Conservation (phyloP, 2,888 invertebrate species). For the Pachliopta kotzebuea region DNA sequence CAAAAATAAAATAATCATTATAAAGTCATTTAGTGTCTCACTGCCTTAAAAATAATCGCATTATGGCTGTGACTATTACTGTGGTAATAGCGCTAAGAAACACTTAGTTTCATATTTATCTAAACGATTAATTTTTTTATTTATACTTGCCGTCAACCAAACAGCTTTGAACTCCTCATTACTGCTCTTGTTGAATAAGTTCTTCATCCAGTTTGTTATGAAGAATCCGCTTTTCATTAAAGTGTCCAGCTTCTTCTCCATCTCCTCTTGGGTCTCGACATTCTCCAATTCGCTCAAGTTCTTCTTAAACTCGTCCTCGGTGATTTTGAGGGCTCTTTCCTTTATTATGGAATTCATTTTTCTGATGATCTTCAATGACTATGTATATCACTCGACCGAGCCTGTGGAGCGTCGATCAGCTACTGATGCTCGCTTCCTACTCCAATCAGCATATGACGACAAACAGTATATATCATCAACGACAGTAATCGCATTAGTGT, state of each 20-base stretch:
- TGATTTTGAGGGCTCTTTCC: slow-evolving; percentile 31
- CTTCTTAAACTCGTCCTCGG: slow-evolving; percentile 49
- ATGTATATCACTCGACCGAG: slow-evolving; percentile 7
- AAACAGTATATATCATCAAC: neutral
- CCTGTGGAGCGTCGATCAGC: neutral
- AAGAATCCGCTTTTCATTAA: slow-evolving; percentile 52
- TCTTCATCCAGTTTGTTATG: slow-evolving; percentile 60
- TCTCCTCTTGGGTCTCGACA: slow-evolving; percentile 51
- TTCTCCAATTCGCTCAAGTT: slow-evolving; percentile 51
- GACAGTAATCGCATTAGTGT: slow-evolving; percentile 15
- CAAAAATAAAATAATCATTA: too few species aligned
- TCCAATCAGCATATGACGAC: slow-evolving; percentile 3
- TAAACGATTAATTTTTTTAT: too few species aligned
- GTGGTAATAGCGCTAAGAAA: too few species aligned
- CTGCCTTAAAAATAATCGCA: too few species aligned
- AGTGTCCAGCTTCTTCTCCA: slow-evolving; percentile 48
- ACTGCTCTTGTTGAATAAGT: slow-evolving; percentile 54
- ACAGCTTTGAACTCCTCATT: slow-evolving; percentile 57
- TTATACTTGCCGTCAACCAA: slow-evolving; percentile 62
- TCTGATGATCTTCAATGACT: too few species aligned
- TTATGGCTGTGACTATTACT: too few species aligned
- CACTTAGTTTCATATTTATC: too few species aligned
- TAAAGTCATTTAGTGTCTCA: too few species aligned
- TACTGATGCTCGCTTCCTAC: slow-evolving; percentile 4
- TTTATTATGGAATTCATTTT: slow-evolving; percentile 51